Conservation (phyloP, 2,888 invertebrate genomes). For the Andrena trimmerana region DNA sequence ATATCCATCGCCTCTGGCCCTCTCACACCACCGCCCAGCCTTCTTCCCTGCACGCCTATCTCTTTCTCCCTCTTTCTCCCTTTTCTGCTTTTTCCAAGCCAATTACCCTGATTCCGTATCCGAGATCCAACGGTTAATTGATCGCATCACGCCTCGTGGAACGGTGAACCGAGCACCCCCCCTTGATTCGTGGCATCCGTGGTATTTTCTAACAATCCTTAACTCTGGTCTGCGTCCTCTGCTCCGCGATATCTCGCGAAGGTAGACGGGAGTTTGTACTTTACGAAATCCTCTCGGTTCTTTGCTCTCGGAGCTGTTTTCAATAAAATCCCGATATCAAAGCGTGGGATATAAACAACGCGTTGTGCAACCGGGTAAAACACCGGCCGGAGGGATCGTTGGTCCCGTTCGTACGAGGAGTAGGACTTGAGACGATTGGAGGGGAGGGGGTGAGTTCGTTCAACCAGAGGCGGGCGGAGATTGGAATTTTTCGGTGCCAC, state of each 20-base stretch:
- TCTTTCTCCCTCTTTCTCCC: not conserved
- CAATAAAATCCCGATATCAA: no score
- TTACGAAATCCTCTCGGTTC: no score
- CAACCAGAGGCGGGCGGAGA: not conserved
- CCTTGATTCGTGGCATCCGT: not conserved
- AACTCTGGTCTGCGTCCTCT: not conserved
- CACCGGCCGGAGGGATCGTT: not conserved
- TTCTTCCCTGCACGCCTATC: not conserved
- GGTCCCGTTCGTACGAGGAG: no score
- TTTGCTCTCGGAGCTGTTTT: no score
- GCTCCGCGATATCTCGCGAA: not conserved
- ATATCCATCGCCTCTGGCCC: slow-evolving; percentile 8
- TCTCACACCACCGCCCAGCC: not conserved
- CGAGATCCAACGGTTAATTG: slow-evolving; percentile 49
- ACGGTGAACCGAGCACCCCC: slow-evolving; percentile 6
- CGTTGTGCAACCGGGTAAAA: not conserved
- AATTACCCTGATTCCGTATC: slow-evolving; percentile 53
- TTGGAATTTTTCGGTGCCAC: not conserved
- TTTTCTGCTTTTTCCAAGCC: slow-evolving; percentile 4
- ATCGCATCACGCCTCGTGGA: slow-evolving; percentile 18
- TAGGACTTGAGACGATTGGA: not conserved
- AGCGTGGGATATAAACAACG: not conserved
- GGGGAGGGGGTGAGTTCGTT: slow-evolving; percentile 1
- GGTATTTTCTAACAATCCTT: not conserved
- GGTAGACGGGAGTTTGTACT: not conserved